A percentile compares a stretch with the other conserved stretches of the same genome.
Evolutionary conservation across 2,888 invertebrate genomes (phyloP).

Genomic region (Sipha maydis): DNA sequence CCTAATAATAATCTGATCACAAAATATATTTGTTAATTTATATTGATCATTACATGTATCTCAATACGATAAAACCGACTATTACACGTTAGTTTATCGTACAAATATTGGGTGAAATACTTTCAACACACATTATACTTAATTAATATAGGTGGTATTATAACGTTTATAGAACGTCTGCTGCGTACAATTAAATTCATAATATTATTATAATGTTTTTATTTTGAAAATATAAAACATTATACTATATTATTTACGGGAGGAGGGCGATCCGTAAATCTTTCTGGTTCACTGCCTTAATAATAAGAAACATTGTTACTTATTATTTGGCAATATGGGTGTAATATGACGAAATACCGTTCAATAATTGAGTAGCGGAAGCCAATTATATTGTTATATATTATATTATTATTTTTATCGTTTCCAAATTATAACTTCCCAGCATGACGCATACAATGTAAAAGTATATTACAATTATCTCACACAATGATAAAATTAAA

Average conservation of each 20-base stretch:
- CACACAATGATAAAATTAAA: too few species aligned
- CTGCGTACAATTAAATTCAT: background rate
- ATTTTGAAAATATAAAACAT: background rate
- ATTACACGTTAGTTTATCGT: too few species aligned
- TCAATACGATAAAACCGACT: too few species aligned
- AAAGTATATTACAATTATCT: background rate
- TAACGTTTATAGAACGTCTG: background rate
- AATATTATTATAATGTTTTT: background rate
- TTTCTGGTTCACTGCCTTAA: background rate
- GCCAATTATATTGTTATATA: background rate
- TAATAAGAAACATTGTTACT: background rate
- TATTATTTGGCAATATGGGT: background rate
- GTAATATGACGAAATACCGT: background rate
- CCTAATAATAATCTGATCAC: too few species aligned
- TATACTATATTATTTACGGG: background rate
- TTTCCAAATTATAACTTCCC: background rate
- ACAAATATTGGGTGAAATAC: too few species aligned
- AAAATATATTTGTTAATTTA: too few species aligned
- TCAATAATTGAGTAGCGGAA: background rate
- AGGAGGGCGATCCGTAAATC: background rate
- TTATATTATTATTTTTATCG: background rate
- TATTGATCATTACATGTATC: too few species aligned
- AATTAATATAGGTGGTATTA: too few species aligned
- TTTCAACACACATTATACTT: too few species aligned
- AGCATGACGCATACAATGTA: conserved; percentile 1